A percentile compares a stretch with the other conserved stretches of the same genome.
These are phyloP conservation scores for Aphyosemion australe DNA, from an alignment of 2,113 vertebrate genomes.

Conservation along the genomic window DNA sequence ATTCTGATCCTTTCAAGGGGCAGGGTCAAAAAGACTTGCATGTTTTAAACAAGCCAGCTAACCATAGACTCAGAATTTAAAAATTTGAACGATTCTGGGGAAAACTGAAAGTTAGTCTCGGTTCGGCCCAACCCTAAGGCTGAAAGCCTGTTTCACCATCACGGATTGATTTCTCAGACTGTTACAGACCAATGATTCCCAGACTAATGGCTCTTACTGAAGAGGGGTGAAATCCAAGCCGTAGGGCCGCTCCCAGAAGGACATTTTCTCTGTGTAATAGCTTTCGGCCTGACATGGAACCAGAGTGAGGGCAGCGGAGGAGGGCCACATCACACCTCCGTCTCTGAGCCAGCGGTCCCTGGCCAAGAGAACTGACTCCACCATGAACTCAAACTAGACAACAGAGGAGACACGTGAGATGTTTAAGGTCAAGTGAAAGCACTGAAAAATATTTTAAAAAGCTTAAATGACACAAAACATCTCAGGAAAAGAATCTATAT, in stretches of 20 bases:
- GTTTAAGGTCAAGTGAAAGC: not conserved
- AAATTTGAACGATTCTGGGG: no score
- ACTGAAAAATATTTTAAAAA: not conserved
- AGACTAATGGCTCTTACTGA: conserved; percentile 61
- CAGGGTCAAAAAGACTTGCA: no score
- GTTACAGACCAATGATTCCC: no score
- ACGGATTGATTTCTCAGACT: no score
- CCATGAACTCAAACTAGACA: conserved; percentile 85
- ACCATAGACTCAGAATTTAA: no score
- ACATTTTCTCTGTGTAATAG: conserved; percentile 80
- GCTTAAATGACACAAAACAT: not conserved
- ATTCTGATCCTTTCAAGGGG: no score
- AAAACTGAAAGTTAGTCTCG: not conserved
- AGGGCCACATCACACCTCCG: conserved; percentile 82
- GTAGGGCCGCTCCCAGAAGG: conserved; percentile 83
- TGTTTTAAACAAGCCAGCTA: no score
- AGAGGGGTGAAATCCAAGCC: conserved; percentile 84
- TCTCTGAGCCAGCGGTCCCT: conserved; percentile 82
- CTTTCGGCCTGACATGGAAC: conserved; percentile 82
- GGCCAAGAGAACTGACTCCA: conserved; percentile 83
- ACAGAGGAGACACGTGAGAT: not conserved
- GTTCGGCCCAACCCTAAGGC: not conserved
- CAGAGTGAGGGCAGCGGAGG: conserved; percentile 75
- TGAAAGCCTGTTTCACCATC: no score
- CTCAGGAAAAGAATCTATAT: not conserved